phyloP scores from a whole-genome alignment of 2,797 vertebrate species.

The Rhinichthys osculus region DNA sequence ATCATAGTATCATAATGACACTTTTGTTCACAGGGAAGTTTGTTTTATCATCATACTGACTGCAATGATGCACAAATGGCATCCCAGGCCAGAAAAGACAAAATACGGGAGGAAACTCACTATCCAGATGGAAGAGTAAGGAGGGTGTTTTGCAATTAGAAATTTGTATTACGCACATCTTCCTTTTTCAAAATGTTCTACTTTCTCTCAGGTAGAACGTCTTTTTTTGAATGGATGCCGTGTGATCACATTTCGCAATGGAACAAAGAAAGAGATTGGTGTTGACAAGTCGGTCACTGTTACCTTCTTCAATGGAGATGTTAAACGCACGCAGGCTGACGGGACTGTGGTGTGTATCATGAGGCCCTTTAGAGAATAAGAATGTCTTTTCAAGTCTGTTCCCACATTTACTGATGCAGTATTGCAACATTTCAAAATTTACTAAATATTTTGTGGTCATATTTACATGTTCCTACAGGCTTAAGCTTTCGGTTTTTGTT shows the following conservation, averaged over 20 bases:
- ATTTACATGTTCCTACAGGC: conserved; percentile 14
- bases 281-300: conserved; percentile 68
- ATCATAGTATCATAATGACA: neutral
- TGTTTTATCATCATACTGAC: conserved; percentile 4
- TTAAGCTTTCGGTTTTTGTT: neutral
- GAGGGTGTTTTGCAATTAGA: neutral
- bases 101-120: conserved; percentile 63
- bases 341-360: conserved; percentile 72
- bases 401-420: neutral
- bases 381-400: neutral
- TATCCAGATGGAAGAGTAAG: conserved; percentile 69
- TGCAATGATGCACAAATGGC: conserved; percentile 15
- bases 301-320: conserved; percentile 76
- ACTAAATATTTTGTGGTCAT: neutral
- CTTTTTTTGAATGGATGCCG: conserved; percentile 61
- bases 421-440: conserved; percentile 1
- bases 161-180: neutral
- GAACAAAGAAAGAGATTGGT: conserved; percentile 73
- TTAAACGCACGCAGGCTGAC: conserved; percentile 75
- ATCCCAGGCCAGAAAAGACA: conserved; percentile 32
- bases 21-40: conserved; percentile 10
- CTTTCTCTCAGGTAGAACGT: conserved; percentile 66
- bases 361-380: neutral
- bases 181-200: conserved; percentile 5
- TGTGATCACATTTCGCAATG: conserved; percentile 64